Base-by-base conservation (phyloP, 2,797 vertebrate genomes). In the Otus scops region DNA sequence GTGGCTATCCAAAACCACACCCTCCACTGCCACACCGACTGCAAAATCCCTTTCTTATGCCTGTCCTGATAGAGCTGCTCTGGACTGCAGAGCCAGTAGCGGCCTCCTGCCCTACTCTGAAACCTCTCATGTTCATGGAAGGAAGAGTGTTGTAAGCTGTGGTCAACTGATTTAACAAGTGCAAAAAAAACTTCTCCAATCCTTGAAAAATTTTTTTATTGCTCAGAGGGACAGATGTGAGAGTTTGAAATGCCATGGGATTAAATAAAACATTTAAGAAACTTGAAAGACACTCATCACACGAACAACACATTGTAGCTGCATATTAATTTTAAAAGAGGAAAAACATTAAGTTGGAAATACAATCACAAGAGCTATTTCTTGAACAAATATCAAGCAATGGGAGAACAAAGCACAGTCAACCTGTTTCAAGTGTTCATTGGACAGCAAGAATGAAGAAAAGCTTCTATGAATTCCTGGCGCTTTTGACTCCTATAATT, bases 221-320 rank as follows among this genome's bases (percentile, higher is more conserved):
- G 36, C 75, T 82, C 38, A 73, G 57, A 71, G 22, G 48, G 69
- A 85, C 41, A 71, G n/a, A 48, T 24, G 59, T 2, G 13, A 63
- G 45, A 88, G 10, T 65, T 47, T 71, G 64, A 91, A 88, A 90
- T 75, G 20, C 32, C 14, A 30, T 5, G 5, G 30, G 45, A 53
- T 22, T 59, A 91, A 57, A 89, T 27, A 86, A 74, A 95, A 74
- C 41, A 67, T 83, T 82, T 63, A 63, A 60, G 48, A 88, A 92
- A 87, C 34, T 13, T 54, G 16, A 88, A 86, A 74, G 77, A 61
- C 24, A 7, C 3, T 63, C 23, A 39, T 36, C 28, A 63, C 11
- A 48, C 8, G 30, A 76, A 63, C 7, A 67, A 51, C 28, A 88
- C 15, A 7, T 5, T 32, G 32, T n/a, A 85, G 47, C 61, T 69